phyloP scores from a whole-genome alignment of 2,797 vertebrate genomes.

The Gymnocypris eckloni region DNA sequence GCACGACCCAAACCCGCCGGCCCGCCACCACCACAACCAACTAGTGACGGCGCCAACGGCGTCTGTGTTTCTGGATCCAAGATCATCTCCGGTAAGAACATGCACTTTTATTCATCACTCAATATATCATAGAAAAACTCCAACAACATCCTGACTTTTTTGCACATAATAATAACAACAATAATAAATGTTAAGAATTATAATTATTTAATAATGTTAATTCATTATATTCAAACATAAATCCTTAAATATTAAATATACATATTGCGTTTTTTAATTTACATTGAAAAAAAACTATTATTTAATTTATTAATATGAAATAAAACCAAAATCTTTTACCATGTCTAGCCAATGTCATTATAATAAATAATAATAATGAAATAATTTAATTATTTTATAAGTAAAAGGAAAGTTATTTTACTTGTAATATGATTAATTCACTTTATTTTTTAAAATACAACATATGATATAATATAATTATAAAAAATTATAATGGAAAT shows the following conservation, averaged over 20 bases:
- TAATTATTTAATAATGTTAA: neutral
- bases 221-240: neutral
- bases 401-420: neutral
- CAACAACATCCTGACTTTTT: neutral
- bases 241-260: neutral
- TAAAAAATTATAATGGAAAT: neutral
- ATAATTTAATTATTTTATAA: neutral
- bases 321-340: neutral
- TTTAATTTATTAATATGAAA: neutral
- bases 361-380: neutral
- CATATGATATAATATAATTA: neutral
- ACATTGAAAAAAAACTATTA: neutral
- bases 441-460: neutral
- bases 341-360: neutral
- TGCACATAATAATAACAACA: neutral
- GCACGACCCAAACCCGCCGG: slow-evolving; percentile 87
- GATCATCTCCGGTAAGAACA: slow-evolving; percentile 87
- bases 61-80: slow-evolving; percentile 82
- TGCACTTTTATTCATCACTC: too few relatives aligned
- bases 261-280: neutral
- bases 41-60: slow-evolving; percentile 70
- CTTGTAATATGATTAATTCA: neutral
- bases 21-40: slow-evolving; percentile 90
- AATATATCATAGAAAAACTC: neutral
- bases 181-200: neutral